Evolutionary conservation across 37 sponge, comb jelly and placozoan species (phyloP).

Genomic region (Spongia lamella): DNA sequence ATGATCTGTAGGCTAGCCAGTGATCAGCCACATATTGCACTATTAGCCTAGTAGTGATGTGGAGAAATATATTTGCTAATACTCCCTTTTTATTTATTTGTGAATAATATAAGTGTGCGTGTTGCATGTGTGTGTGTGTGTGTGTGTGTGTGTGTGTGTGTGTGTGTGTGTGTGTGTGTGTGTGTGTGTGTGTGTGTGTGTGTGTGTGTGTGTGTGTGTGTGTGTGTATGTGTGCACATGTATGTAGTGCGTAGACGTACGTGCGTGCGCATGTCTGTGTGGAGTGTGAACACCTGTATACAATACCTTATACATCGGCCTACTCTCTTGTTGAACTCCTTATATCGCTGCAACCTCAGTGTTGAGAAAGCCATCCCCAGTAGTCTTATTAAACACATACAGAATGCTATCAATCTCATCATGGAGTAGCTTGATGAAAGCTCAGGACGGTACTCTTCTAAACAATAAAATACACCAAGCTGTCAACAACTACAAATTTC

Average conservation of each 20-base stretch:
- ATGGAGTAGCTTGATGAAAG: slow-evolving; percentile 48
- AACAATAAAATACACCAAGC: slow-evolving; percentile 1
- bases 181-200: no score
- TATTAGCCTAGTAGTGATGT: slow-evolving; percentile 40
- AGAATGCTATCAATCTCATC: slow-evolving; percentile 79
- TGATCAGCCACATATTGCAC: slow-evolving; percentile 90
- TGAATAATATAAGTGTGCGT: no score
- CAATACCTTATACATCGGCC: slow-evolving; percentile 72
- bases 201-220: no score
- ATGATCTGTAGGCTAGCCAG: slow-evolving; percentile 68
- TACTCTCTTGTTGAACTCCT: slow-evolving; percentile 78
- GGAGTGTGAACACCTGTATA: background rate
- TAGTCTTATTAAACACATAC: slow-evolving; percentile 74
- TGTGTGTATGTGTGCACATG: no score
- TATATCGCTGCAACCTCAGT: slow-evolving; percentile 64
- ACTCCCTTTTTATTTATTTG: no score
- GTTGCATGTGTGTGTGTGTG: no score
- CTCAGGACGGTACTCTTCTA: slow-evolving; percentile 54
- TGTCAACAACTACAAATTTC: no score
- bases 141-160: no score
- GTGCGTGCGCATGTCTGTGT: no score
- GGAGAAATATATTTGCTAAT: no score
- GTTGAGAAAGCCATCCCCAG: slow-evolving; percentile 82
- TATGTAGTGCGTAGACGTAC: no score
- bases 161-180: no score